phyloP scores from a whole-genome alignment of 2,113 vertebrate species.

The Ariopsis seemanni region DNA sequence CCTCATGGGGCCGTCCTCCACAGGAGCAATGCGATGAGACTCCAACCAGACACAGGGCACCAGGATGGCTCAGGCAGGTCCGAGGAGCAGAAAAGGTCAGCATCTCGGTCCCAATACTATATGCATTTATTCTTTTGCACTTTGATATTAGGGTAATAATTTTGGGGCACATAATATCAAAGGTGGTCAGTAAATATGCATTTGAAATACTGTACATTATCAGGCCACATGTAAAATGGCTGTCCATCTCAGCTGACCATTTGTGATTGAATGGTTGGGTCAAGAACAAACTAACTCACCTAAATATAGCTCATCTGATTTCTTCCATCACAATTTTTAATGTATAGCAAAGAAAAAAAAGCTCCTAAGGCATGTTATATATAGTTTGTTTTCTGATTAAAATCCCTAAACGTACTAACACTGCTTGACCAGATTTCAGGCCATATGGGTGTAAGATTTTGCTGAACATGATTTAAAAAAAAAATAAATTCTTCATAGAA shows the following conservation, averaged over 20 bases:
- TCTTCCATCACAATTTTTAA: neutral
- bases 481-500: conserved; percentile 10
- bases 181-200: neutral
- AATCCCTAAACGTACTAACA: neutral
- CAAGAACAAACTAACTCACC: neutral
- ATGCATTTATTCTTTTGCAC: neutral
- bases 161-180: neutral
- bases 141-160: neutral
- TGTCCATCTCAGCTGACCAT: neutral
- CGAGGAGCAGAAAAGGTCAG: too few species aligned
- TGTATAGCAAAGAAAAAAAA: neutral
- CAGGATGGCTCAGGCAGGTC: too few species aligned
- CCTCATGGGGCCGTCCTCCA: too few species aligned
- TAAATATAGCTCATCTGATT: neutral
- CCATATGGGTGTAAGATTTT: neutral
- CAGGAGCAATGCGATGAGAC: too few species aligned
- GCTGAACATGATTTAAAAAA: conserved; percentile 9
- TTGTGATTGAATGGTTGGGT: neutral
- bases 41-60: too few species aligned
- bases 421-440: conserved; percentile 6
- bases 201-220: neutral
- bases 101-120: too few species aligned
- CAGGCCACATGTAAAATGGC: neutral
- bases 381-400: neutral
- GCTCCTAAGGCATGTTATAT: neutral